phyloP scores from a whole-genome alignment of 2,797 vertebrate species.

The Sus cebifrons region DNA sequence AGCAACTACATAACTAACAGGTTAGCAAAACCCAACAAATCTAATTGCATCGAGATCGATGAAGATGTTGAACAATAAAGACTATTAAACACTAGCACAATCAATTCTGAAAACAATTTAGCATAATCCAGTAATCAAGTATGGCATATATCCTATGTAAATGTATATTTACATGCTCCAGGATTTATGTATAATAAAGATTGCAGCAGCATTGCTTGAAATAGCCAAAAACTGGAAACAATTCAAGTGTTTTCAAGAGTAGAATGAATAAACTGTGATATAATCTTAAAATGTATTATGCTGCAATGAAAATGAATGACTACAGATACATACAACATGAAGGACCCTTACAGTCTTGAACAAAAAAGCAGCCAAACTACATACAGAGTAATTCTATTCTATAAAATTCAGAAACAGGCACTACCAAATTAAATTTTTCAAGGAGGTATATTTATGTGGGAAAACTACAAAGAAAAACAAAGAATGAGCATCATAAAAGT shows the following conservation, averaged over 20 bases:
- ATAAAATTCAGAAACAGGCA: slow-evolving; percentile 64
- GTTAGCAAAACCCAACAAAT: slow-evolving; percentile 10
- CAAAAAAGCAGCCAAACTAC: slow-evolving; percentile 54
- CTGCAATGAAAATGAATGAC: slow-evolving; percentile 25
- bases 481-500: slow-evolving; percentile 42
- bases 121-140: neutral
- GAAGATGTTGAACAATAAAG: neutral
- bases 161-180: neutral
- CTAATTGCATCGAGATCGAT: neutral
- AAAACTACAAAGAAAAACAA: slow-evolving; percentile 67
- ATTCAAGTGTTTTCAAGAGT: slow-evolving; percentile 30
- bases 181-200: neutral
- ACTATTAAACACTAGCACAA: neutral
- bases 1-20: neutral
- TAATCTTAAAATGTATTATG: neutral
- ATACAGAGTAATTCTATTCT: slow-evolving; percentile 40
- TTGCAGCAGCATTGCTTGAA: neutral
- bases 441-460: neutral
- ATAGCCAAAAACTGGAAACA: slow-evolving; percentile 30
- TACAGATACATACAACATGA: neutral
- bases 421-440: slow-evolving; percentile 58
- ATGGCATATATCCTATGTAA: slow-evolving; percentile 17
- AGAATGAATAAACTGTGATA: neutral
- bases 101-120: slow-evolving; percentile 26
- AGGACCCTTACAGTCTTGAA: neutral